Percentiles rank a stretch among this genome's conserved stretches.
These are phyloP conservation scores for Eristalis pertinax DNA, from an alignment of 2,888 invertebrate species.

Conservation along the genomic window DNA sequence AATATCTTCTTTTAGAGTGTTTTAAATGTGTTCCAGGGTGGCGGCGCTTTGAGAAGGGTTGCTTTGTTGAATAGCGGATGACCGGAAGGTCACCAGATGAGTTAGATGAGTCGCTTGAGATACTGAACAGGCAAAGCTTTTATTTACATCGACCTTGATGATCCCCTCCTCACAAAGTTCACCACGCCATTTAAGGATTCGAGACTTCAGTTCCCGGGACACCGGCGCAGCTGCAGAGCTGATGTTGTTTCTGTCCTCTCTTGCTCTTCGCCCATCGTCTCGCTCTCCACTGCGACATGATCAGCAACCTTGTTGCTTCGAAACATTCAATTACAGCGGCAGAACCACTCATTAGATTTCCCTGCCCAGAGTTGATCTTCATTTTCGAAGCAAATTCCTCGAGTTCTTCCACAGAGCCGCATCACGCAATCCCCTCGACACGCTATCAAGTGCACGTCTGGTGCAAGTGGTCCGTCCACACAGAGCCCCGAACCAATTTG, in stretches of 20 bases:
- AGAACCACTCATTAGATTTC: slow-evolving; percentile 48
- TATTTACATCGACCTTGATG: background rate
- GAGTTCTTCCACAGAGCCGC: slow-evolving; percentile 55
- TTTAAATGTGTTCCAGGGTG: slow-evolving; percentile 10
- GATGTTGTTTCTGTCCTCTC: background rate
- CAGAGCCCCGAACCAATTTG: slow-evolving; percentile 56
- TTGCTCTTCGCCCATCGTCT: background rate
- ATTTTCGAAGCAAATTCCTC: slow-evolving; percentile 62
- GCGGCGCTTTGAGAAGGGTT: background rate
- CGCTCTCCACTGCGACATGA: background rate
- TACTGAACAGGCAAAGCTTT: background rate
- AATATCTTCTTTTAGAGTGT: slow-evolving; percentile 45
- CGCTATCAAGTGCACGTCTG: slow-evolving; percentile 51
- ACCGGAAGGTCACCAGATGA: background rate
- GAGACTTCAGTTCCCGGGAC: too few relatives aligned
- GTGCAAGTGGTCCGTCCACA: slow-evolving; percentile 1
- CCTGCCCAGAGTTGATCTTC: slow-evolving; percentile 43
- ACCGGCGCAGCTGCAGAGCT: background rate
- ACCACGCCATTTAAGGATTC: too few relatives aligned
- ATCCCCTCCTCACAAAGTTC: background rate
- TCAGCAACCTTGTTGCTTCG: slow-evolving; percentile 44
- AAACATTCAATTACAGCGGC: slow-evolving; percentile 38
- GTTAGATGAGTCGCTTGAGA: too few relatives aligned
- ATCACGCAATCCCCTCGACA: slow-evolving; percentile 52
- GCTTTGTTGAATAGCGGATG: background rate